Percentiles rank a stretch among this genome's conserved stretches.
Conservation (phyloP, 2,888 invertebrate genomes). For the Drosophila planitibia region DNA sequence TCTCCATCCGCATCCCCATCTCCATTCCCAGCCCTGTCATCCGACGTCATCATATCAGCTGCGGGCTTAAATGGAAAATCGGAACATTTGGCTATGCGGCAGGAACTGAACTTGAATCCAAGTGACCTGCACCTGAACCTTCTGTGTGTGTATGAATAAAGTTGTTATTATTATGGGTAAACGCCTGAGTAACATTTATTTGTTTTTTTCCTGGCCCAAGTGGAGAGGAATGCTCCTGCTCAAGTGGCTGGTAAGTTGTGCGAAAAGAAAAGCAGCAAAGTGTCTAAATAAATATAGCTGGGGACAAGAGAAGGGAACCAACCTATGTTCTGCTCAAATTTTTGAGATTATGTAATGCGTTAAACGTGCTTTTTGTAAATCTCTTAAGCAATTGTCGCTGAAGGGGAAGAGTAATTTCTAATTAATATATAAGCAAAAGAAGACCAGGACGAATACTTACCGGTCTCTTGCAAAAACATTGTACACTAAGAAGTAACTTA, state of each 20-base stretch:
- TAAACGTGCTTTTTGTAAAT: neutral
- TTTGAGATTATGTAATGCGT: conserved; percentile 12
- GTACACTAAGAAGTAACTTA: neutral
- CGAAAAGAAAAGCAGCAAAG: conserved; percentile 30
- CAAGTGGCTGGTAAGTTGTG: conserved; percentile 10
- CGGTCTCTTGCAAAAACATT: neutral
- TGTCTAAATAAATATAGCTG: conserved; percentile 25
- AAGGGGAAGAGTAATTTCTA: neutral
- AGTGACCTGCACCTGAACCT: neutral
- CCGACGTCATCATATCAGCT: conserved; percentile 33
- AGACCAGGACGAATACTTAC: neutral
- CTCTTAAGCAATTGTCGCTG: neutral
- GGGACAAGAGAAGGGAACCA: neutral
- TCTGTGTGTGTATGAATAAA: neutral
- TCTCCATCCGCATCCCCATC: neutral
- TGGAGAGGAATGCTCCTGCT: conserved; percentile 16
- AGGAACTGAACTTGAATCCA: conserved; percentile 36
- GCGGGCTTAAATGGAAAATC: conserved; percentile 68
- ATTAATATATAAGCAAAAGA: neutral
- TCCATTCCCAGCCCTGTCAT: neutral
- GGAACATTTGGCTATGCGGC: conserved; percentile 33
- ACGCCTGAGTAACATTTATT: conserved; percentile 33
- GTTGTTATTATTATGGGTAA: conserved; percentile 21
- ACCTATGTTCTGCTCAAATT: neutral
- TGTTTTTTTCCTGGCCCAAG: conserved; percentile 46